Evolutionary conservation across 2,888 invertebrate species (phyloP), one percentile per base, ranked within the genome.

Genomic region (Dicranocentrus wangi): DNA sequence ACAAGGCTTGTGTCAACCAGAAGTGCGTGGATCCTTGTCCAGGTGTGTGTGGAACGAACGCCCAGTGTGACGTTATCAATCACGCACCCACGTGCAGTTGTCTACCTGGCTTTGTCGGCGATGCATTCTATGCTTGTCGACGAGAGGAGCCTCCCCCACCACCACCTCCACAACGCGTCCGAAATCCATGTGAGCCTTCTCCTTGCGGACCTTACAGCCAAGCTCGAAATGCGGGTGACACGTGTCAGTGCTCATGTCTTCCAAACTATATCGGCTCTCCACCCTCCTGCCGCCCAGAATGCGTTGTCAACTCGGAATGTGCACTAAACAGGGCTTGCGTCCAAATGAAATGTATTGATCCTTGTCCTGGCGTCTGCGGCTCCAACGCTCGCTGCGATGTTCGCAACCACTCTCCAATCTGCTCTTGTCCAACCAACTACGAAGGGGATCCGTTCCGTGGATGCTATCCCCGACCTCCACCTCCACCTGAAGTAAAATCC

Each of bases 291-390:
- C 70, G 83, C 17, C 81, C 84, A 0, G 85, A 85, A 77, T 86
- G 86, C 58, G 47, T 61, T 5, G 80, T 84, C 27, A 83, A 80
- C 23, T 39, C 47, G 10, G 82, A 82, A 3, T 82, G 82, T 88
- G 73, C 77, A 5, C 53, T 43, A 39, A 66, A 79, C n/a, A 42
- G 63, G 27, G 75, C 82, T 0, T 84, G 84, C 51, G 32, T 80
- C 1, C 95, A 95, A 87, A 91, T 95, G 87, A 92, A 94, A 86
- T 97, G 96, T 87, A 91, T 94, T 85, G 93, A 94, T 87, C 95
- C 95, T n/a, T 96, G 96, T 93, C 73, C 55, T 10, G 77, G 79
- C 96, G 96, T 92, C 17, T 95, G 95, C 88, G 96, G 96, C 68
- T 91, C 84, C 3, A 87, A 85, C 63, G 88, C 88, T 5, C 85